Evolutionary conservation across 92 coral and sea anemone species (phyloP).

Genomic region (Actinostola sp.): DNA sequence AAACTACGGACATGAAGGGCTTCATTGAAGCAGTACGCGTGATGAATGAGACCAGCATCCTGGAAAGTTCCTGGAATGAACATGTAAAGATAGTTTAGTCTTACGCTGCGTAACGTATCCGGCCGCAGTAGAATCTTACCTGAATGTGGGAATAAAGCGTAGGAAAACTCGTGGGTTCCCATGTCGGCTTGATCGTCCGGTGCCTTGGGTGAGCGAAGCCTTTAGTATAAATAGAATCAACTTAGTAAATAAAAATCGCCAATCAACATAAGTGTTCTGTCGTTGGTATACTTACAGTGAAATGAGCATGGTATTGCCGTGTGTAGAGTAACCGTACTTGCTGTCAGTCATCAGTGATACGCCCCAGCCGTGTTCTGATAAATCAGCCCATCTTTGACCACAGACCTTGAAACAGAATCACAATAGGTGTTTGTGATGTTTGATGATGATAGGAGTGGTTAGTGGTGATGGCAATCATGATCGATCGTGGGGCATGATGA

Average conservation of each 20-base stretch:
- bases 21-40: conserved; percentile 89
- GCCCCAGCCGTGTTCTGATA: conserved; percentile 98
- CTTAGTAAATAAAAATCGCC: background rate
- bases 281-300: conserved; percentile 77
- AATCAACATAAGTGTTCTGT: background rate
- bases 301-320: conserved; percentile 80
- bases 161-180: conserved; percentile 95
- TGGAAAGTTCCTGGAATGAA: conserved; percentile 78
- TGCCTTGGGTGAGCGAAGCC: conserved; percentile 96
- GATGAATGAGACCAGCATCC: conserved; percentile 83
- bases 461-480: too few relatives aligned
- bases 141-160: conserved; percentile 89
- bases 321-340: conserved; percentile 95
- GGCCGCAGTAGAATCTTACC: conserved; percentile 57
- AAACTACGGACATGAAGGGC: conserved; percentile 55
- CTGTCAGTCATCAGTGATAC: conserved; percentile 90
- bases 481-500: too few relatives aligned
- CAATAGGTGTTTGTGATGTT: background rate
- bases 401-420: conserved; percentile 72
- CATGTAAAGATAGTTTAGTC: too few relatives aligned
- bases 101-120: too few relatives aligned
- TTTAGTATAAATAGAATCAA: conserved; percentile 5
- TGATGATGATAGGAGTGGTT: background rate
- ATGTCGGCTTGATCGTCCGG: conserved; percentile 95
- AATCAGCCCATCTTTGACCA: conserved; percentile 96